Evolutionary conservation across 2,888 invertebrate genomes (phyloP).

Genomic region (Ceramica pisi): DNA sequence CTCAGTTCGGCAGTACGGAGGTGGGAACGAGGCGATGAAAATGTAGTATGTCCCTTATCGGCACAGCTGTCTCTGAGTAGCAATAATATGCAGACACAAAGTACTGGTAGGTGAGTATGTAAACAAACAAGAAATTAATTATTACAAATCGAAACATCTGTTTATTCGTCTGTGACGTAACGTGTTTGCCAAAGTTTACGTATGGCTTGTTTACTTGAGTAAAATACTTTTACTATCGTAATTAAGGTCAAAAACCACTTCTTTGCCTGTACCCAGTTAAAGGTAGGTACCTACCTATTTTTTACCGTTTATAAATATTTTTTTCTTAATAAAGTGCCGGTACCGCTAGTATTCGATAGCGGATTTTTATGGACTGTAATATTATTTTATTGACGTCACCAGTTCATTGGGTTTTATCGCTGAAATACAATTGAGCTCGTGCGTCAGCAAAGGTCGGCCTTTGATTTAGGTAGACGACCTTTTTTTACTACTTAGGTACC

Average conservation of each 20-base stretch:
- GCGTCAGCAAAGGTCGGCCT: constrained; percentile 40
- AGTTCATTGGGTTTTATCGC: constrained; percentile 17
- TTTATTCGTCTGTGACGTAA: constrained; percentile 5
- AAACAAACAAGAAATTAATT: not conserved
- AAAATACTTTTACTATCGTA: constrained; percentile 32
- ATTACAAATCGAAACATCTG: constrained; percentile 6
- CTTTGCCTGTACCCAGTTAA: not conserved
- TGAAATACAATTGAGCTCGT: constrained; percentile 19
- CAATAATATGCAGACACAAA: constrained; percentile 72
- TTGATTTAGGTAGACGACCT: constrained; percentile 18
- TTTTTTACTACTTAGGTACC: constrained; percentile 5
- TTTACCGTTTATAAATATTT: constrained; percentile 22
- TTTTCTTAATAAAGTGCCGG: not conserved
- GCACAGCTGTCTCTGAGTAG: constrained; percentile 76
- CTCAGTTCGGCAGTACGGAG: constrained; percentile 91
- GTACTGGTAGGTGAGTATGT: constrained; percentile 73
- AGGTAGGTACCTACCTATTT: too few species aligned
- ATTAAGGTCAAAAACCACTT: constrained; percentile 37
- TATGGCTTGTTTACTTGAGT: constrained; percentile 16
- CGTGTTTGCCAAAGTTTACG: constrained; percentile 3
- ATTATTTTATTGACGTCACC: constrained; percentile 42
- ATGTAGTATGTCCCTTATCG: constrained; percentile 86
- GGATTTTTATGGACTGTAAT: constrained; percentile 6
- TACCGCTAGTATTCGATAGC: not conserved
- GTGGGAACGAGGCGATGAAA: constrained; percentile 92